These are phyloP conservation scores for Synergus laeviventris DNA, from an alignment of 2,888 invertebrate species.

Conservation along the genomic window DNA sequence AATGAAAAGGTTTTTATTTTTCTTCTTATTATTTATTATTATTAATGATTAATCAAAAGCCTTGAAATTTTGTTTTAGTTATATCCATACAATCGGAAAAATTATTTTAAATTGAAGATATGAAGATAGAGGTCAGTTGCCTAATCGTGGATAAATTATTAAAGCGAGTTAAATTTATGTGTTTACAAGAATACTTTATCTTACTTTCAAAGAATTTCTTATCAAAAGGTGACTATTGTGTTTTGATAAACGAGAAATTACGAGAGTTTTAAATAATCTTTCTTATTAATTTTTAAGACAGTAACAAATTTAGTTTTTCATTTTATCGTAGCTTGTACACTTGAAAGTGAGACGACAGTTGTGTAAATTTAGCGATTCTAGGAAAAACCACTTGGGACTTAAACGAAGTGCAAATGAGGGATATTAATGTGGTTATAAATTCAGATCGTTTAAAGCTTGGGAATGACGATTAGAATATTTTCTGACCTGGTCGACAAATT, in stretches of 20 bases:
- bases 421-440: background rate
- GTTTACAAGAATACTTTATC: conserved; percentile 26
- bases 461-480: background rate
- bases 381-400: background rate
- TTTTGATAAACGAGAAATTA: background rate
- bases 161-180: background rate
- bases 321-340: background rate
- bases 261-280: background rate
- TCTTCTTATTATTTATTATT: background rate
- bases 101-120: background rate
- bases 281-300: background rate
- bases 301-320: background rate
- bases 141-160: background rate
- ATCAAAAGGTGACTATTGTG: background rate
- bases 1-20: too few species aligned
- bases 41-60: background rate
- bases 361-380: background rate
- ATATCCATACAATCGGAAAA: background rate
- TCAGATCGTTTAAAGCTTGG: background rate
- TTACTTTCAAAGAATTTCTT: conserved; percentile 12
- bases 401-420: background rate
- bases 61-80: background rate
- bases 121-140: background rate
- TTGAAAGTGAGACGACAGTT: background rate
- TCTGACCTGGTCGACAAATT: background rate